Percentiles rank a stretch among this genome's conserved stretches.
Evolutionary conservation across 2,888 invertebrate genomes (phyloP).

Genomic region (Therioaphis trifolii): DNA sequence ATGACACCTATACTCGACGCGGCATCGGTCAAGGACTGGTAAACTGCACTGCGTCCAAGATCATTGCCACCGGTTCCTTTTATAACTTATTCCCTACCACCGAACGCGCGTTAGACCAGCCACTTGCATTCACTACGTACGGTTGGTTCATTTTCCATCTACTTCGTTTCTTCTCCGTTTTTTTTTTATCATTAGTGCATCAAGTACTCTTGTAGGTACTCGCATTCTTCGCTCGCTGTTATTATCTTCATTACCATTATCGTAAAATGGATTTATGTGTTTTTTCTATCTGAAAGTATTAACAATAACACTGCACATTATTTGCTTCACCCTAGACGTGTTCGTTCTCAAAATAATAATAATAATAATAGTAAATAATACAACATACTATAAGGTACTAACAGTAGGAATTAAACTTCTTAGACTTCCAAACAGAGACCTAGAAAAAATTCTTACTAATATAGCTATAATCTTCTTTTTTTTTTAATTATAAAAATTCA

Average conservation of each 20-base stretch:
- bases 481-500: too few relatives aligned
- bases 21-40: conserved; percentile 62
- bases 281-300: background rate
- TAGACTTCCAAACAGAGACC: too few relatives aligned
- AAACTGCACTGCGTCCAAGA: conserved; percentile 61
- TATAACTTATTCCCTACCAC: conserved; percentile 53
- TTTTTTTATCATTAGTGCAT: conserved; percentile 46
- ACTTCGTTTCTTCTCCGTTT: conserved; percentile 1
- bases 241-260: conserved; percentile 15
- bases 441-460: too few relatives aligned
- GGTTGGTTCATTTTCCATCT: conserved; percentile 15
- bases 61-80: conserved; percentile 61
- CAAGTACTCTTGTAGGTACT: conserved; percentile 5
- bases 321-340: background rate
- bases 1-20: conserved; percentile 34
- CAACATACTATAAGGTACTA: too few relatives aligned
- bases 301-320: conserved; percentile 17
- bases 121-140: conserved; percentile 4
- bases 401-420: too few relatives aligned
- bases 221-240: conserved; percentile 36
- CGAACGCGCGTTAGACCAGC: conserved; percentile 12
- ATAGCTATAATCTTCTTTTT: too few relatives aligned
- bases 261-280: conserved; percentile 33
- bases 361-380: too few relatives aligned
- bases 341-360: background rate